These are phyloP conservation scores for Rallus limicola DNA, from an alignment of 2,113 vertebrate genomes.

Conservation along the genomic window DNA sequence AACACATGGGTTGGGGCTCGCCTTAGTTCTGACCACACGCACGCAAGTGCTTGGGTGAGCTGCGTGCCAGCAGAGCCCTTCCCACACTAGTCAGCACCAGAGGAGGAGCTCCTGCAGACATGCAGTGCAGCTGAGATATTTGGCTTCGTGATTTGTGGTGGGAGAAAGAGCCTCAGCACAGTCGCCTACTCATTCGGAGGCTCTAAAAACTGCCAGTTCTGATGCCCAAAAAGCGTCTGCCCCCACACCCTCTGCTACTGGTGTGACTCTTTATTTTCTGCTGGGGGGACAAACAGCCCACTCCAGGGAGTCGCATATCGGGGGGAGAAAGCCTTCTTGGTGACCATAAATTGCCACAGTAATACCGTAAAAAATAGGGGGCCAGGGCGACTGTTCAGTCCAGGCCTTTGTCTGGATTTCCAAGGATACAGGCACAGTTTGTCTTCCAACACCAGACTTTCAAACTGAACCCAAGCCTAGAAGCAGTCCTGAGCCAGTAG, in stretches of 20 bases:
- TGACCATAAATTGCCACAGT: background rate
- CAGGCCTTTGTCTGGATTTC: background rate
- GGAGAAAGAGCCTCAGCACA: constrained; percentile 67
- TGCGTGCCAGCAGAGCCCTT: constrained; percentile 36
- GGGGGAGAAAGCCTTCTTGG: background rate
- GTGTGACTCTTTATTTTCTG: constrained; percentile 60
- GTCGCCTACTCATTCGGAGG: constrained; percentile 67
- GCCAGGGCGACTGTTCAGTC: background rate
- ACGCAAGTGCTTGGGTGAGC: background rate
- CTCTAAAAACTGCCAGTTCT: constrained; percentile 72
- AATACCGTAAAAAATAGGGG: background rate
- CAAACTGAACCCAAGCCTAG: background rate
- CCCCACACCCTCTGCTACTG: constrained; percentile 73
- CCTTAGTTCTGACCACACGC: constrained; percentile 14
- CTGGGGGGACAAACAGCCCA: constrained; percentile 41
- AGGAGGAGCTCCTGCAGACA: constrained; percentile 39
- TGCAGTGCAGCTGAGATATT: constrained; percentile 30
- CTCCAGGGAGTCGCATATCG: background rate
- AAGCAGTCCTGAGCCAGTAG: background rate
- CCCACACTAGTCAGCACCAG: constrained; percentile 11
- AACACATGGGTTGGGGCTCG: background rate
- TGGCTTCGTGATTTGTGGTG: constrained; percentile 69
- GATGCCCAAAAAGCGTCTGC: constrained; percentile 64
- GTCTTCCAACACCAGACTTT: background rate
- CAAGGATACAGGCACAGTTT: background rate